Evolutionary conservation across 1,140 invertebrate species (phyloP).

Genomic region (Lanistes nyassanus): DNA sequence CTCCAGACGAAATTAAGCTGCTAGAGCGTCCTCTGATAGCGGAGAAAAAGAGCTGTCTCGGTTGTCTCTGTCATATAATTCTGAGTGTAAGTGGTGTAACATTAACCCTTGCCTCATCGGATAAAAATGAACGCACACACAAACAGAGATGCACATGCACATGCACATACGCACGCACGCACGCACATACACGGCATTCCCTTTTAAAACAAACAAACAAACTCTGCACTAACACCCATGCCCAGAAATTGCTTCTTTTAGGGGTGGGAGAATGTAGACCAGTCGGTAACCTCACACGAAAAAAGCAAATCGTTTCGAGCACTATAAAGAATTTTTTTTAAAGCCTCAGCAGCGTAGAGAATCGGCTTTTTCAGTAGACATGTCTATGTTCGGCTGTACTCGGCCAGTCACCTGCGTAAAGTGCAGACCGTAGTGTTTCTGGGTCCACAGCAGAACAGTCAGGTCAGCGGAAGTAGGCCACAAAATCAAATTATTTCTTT

Average conservation of each 20-base stretch:
- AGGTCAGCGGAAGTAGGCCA: no score
- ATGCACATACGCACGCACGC: constrained; percentile 1
- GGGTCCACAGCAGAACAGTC: no score
- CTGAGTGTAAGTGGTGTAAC: no score
- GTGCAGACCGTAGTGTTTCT: no score
- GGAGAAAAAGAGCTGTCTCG: no score
- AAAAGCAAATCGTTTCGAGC: neutral
- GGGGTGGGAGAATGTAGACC: neutral
- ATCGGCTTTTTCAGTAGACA: neutral
- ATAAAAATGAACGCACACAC: neutral
- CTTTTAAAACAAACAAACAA: neutral
- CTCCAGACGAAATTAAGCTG: no score
- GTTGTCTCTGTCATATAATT: no score
- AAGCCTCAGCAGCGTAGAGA: neutral
- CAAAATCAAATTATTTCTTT: no score
- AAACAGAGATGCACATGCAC: neutral
- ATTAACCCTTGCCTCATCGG: neutral
- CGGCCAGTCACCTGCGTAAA: no score
- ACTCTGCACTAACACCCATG: neutral
- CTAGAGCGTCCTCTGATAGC: no score
- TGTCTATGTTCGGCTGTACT: neutral
- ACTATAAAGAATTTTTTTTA: neutral
- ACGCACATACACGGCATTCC: neutral
- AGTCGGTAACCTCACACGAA: neutral
- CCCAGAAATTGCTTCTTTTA: neutral